Evolutionary conservation across 2,888 invertebrate genomes (phyloP).

Genomic region (Tricholauxania praeusta): DNA sequence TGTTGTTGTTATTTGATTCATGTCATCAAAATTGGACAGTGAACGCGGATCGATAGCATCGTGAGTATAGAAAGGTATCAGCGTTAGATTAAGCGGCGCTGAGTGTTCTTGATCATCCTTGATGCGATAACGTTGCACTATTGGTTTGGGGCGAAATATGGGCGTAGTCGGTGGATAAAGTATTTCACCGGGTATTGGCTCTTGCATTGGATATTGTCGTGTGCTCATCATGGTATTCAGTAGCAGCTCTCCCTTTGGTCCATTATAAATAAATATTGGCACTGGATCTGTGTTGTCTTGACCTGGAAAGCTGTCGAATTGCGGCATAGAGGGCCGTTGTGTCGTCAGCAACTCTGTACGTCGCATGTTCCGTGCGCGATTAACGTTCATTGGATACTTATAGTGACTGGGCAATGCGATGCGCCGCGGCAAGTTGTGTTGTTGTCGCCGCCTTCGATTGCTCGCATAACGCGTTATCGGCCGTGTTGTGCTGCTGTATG

Average conservation of each 20-base stretch:
- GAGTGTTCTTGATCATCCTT: conserved; percentile 44
- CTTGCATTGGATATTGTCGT: conserved; percentile 64
- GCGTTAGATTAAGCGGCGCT: conserved; percentile 53
- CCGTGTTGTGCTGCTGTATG: not conserved
- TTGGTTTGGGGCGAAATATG: conserved; percentile 59
- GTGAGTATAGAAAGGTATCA: conserved; percentile 65
- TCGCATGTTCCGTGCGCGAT: not conserved
- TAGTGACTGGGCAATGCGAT: conserved; percentile 55
- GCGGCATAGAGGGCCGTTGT: conserved; percentile 46
- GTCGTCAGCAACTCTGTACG: not conserved
- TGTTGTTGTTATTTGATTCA: not conserved
- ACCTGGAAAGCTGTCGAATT: conserved; percentile 56
- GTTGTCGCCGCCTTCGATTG: conserved; percentile 8
- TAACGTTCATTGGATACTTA: conserved; percentile 28
- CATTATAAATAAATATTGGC: conserved; percentile 60
- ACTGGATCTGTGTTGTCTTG: conserved; percentile 35
- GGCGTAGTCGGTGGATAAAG: conserved; percentile 63
- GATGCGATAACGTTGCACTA: conserved; percentile 55
- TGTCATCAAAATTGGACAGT: conserved; percentile 31
- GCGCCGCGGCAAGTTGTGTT: conserved; percentile 23
- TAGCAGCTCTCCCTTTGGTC: conserved; percentile 59
- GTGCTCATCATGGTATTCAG: conserved; percentile 62
- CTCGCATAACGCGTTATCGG: not conserved
- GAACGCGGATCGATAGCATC: conserved; percentile 57
- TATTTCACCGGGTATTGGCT: conserved; percentile 64